Base-by-base conservation (phyloP, 2,888 invertebrate genomes). In the Eueremaeus valkanovi region DNA sequence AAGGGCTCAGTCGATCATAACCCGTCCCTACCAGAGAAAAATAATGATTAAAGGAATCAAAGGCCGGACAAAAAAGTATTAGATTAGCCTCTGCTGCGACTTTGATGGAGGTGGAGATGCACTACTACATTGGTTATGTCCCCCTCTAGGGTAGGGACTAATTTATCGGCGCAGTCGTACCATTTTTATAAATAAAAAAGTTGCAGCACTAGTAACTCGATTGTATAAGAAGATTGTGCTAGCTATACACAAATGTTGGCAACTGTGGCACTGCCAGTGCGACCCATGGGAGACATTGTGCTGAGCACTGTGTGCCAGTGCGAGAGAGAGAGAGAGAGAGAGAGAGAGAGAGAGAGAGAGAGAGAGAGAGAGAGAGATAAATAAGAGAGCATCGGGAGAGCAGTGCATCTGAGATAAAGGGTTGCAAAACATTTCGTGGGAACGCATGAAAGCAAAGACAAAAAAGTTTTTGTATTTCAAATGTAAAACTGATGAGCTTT, bases 141-240 rank as follows among this genome's bases (percentile, higher is more conserved):
- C 66, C 61, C 66, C 66, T 66, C 33, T 66, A 66, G 66, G 66
- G 66, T 66, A 66, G 66, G 66, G 66, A 66, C 66, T 66, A 66
- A 66, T 66, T 66, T 36, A 66, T 33, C 21, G 36, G 66, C 66
- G 66, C 66, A 66, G 66, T 66, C 66, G 66, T 66, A 66, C 36
- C 33, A 66, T 66, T 66, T 66, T 33, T 36, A 66, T 66, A 66
- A 33, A 31, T 36, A 36, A 66, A 66, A 66, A 66, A 66, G 36
- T 66, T 66, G 66, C 36, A 66, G 18, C 33, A 36, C 66, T 66
- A 66, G 36, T 66, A 66, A 33, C 21, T 36, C n/a, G 36, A 36
- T 33, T 11, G 66, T n/a, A 66, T 66, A 66, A 36, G 36, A 36
- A 66, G 33, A 66, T n/a, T n/a, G n/a, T n/a, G n/a, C n/a, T n/a